These are phyloP conservation scores for Dissostichus mawsoni DNA, from an alignment of 2,113 vertebrate genomes.

Conservation along the genomic window DNA sequence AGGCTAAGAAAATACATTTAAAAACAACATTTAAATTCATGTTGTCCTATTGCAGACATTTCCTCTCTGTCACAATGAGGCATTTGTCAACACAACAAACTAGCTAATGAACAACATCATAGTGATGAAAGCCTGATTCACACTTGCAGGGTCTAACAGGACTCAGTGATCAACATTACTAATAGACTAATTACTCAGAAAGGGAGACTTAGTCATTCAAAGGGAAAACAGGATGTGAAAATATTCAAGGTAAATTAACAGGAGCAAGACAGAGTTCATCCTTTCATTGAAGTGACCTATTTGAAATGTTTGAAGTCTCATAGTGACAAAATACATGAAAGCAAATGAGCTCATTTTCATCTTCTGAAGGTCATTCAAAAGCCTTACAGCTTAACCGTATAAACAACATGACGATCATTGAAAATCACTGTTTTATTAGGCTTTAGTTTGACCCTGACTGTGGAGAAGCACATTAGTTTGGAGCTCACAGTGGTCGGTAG, in stretches of 20 bases:
- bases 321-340: background rate
- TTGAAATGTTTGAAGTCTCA: background rate
- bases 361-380: background rate
- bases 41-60: background rate
- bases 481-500: constrained; percentile 19
- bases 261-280: background rate
- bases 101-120: background rate
- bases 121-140: background rate
- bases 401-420: background rate
- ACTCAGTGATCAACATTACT: background rate
- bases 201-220: background rate
- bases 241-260: background rate
- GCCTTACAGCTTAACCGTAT: background rate
- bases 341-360: background rate
- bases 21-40: no score
- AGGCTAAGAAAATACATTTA: no score
- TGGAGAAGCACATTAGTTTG: constrained; percentile 23
- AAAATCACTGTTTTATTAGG: constrained; percentile 28
- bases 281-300: background rate
- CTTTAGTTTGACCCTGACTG: constrained; percentile 33
- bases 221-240: background rate
- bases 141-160: background rate
- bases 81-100: background rate
- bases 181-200: background rate
- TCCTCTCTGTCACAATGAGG: background rate